phyloP scores from a whole-genome alignment of 2,113 vertebrate species.

The Chloropsis hardwickii region DNA sequence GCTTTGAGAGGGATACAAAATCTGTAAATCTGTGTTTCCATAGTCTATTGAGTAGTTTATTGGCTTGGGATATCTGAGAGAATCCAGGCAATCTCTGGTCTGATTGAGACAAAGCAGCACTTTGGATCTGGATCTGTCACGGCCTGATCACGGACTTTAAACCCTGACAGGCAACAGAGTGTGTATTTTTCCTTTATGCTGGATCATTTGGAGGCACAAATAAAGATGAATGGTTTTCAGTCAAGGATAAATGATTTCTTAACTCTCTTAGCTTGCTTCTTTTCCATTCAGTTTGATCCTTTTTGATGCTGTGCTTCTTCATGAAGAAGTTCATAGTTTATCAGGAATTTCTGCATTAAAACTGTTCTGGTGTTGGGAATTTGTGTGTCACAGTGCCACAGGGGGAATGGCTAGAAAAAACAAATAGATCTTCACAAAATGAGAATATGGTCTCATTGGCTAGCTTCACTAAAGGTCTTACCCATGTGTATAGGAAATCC shows the following conservation, averaged over 20 bases:
- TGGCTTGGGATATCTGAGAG: background rate
- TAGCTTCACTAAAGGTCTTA: background rate
- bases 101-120: background rate
- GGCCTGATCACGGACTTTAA: background rate
- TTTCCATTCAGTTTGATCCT: background rate
- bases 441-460: background rate
- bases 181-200: background rate
- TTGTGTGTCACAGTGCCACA: accelerated
- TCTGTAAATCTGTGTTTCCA: background rate
- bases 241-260: background rate
- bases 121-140: background rate
- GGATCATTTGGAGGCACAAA: background rate
- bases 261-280: background rate
- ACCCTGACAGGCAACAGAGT: background rate
- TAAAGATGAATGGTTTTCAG: background rate
- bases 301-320: background rate
- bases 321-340: background rate
- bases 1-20: background rate
- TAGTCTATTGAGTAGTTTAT: background rate
- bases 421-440: background rate
- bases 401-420: background rate
- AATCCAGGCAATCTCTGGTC: background rate
- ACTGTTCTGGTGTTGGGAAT: background rate
- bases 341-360: background rate
- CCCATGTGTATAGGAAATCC: background rate